phyloP scores from a whole-genome alignment of 35 echinoderm and acorn worm genomes.

The Acanthaster planci region DNA sequence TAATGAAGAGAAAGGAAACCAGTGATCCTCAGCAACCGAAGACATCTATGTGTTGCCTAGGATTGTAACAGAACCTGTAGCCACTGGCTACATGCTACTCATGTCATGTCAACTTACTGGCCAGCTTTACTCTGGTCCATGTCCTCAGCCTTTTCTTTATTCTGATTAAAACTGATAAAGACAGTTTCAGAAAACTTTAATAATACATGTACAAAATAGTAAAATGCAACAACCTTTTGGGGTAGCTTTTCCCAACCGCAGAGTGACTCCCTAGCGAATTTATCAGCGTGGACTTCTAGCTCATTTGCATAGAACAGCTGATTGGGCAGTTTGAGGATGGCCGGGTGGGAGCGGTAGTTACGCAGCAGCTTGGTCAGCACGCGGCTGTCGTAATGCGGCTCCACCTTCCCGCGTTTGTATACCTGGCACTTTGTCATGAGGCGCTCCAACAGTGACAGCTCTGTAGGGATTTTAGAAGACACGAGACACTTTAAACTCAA shows the following conservation, averaged over 20 bases:
- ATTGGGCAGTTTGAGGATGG: conserved; percentile 74
- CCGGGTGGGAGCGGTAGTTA: conserved; percentile 87
- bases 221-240: conserved; percentile 51
- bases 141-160: background rate
- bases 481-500: background rate
- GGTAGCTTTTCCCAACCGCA: conserved; percentile 63
- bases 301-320: conserved; percentile 85
- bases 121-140: background rate
- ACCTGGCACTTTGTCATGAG: conserved; percentile 56
- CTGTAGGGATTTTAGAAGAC: conserved; percentile 14
- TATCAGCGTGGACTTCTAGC: conserved; percentile 62
- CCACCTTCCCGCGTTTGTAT: conserved; percentile 43
- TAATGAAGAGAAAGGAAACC: background rate
- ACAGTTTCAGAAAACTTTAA: background rate
- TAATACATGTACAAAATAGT: background rate
- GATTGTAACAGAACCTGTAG: background rate
- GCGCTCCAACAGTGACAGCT: conserved; percentile 63
- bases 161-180: background rate
- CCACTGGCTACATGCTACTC: background rate
- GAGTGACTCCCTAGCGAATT: conserved; percentile 56
- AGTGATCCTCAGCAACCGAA: background rate
- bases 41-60: background rate
- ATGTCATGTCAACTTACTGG: background rate
- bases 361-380: conserved; percentile 79
- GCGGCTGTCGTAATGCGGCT: conserved; percentile 45